Base-by-base conservation (phyloP, 64 coral and sea anemone species). In the Dendronephthya gigantea region DNA sequence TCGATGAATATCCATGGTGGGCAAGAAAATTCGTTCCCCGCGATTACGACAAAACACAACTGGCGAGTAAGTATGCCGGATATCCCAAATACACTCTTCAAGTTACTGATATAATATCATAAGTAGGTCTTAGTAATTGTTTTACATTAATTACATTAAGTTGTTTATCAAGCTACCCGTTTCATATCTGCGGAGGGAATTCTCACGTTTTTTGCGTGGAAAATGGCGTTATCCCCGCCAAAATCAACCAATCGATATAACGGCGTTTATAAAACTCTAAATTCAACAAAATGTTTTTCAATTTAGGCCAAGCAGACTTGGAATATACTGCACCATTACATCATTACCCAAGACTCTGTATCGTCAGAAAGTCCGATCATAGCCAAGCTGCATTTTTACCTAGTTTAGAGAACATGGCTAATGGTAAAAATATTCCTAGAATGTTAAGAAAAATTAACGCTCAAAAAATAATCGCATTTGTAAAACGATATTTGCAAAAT, bases 1-100 rank as follows among this genome's bases (percentile, higher is more conserved):
- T 98, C 3, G 90, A 98, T 23, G 95, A 98, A 39, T 98, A 93
- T 37, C 82, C 92, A 28, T 93, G 86, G 84, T 98, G 95, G 95
- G 95, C 95, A 34, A 93, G 92, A 47, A 86, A 87, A 29, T 98
- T 93, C 93, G 95, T 98, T 39, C 95, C 95, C 0, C 89, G 84
- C 51, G 87, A 91, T 30, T 98, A 98, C 84, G 89, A 85, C 33
- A 85, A 86, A 27, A 27, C 55, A n/a, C 55, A 62, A 22, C 19
- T 22, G 55, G 19, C 55, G 17, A 15, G 55, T 62, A 62, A 62
- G 55, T 62, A n/a, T n/a, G n/a, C 16, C 19, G 25, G 6, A 62
- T n/a, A 19, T 62, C 0, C 55, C 19, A 23, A 7, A 23, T n/a
- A 12, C 41, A 4, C 4, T 45, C 41, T 45, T 11, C 41, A 6